Percentiles rank a stretch among this genome's conserved stretches.
phyloP scores from a whole-genome alignment of 2,113 vertebrate genomes.

The Arenaria interpres region DNA sequence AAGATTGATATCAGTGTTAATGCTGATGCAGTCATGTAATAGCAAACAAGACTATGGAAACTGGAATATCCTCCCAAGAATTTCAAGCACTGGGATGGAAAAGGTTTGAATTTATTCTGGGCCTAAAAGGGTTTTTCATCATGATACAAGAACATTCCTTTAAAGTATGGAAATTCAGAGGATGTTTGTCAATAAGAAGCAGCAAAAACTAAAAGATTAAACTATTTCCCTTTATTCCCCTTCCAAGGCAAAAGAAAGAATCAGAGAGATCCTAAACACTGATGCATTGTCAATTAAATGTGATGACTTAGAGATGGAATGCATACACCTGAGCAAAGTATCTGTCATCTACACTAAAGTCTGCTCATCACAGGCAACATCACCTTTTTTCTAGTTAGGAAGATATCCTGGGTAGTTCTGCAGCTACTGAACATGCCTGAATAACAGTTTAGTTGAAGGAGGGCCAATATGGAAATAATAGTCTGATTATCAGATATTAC shows the following conservation, averaged over 20 bases:
- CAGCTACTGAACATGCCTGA: not conserved
- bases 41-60: not conserved
- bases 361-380: not conserved
- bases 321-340: not conserved
- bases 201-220: not conserved
- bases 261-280: not conserved
- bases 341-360: not conserved
- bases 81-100: not conserved
- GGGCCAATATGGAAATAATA: not conserved
- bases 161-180: not conserved
- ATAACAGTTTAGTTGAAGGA: not conserved
- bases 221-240: not conserved
- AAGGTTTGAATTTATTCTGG: conserved; percentile 14
- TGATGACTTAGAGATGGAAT: not conserved
- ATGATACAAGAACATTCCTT: not conserved
- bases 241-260: conserved; percentile 1
- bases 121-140: conserved; percentile 15
- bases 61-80: conserved; percentile 12
- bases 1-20: conserved; percentile 27
- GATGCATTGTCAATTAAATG: not conserved
- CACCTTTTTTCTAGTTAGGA: not conserved
- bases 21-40: not conserved
- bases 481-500: not conserved
- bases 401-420: not conserved
- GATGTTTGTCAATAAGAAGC: not conserved